These are phyloP conservation scores for Meriones psammophilus DNA, from an alignment of 2,797 vertebrate species.

Conservation along the genomic window DNA sequence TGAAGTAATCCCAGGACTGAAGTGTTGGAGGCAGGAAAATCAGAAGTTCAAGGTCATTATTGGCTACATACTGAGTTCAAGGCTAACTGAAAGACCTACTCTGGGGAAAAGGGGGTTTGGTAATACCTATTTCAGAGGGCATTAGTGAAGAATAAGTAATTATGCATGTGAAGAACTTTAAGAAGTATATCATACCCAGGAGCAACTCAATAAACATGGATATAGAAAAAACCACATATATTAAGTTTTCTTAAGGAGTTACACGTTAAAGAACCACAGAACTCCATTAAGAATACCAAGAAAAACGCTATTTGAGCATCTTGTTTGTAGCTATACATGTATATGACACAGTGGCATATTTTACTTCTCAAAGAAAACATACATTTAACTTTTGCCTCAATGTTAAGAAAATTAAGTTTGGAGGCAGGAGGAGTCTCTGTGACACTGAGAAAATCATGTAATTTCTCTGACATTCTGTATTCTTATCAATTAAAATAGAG, in stretches of 20 bases:
- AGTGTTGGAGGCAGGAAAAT: neutral
- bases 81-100: neutral
- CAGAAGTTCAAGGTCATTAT: neutral
- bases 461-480: conserved; percentile 31
- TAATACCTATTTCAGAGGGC: neutral
- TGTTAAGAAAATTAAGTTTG: conserved; percentile 55
- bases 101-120: neutral
- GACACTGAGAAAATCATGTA: neutral
- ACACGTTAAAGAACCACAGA: neutral
- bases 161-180: neutral
- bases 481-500: conserved; percentile 39
- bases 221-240: conserved; percentile 27
- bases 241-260: conserved; percentile 12
- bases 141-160: conserved; percentile 2
- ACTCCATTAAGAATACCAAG: neutral
- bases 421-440: conserved; percentile 5
- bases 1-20: neutral
- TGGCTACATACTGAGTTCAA: neutral
- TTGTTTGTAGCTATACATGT: neutral
- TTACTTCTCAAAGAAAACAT: conserved; percentile 63
- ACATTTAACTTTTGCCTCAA: conserved; percentile 47
- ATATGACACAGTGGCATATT: conserved; percentile 33
- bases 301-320: conserved; percentile 28
- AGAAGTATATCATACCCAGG: neutral
- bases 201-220: neutral